A percentile compares a stretch with the other conserved stretches of the same genome.
These are phyloP conservation scores for Lithobates pipiens DNA, from an alignment of 2,797 vertebrate genomes.

Conservation along the genomic window DNA sequence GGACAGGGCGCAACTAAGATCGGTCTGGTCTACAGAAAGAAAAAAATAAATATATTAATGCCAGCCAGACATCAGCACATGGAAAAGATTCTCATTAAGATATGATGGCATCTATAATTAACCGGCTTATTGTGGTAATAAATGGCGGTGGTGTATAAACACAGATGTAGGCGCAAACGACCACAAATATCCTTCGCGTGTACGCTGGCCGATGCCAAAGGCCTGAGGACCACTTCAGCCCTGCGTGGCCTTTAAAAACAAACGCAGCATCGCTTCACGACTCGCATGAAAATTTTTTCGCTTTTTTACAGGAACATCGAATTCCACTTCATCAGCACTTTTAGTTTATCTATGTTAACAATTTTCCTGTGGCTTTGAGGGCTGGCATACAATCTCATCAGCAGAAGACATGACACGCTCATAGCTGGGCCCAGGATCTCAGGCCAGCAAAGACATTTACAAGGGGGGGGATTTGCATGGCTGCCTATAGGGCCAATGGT, in stretches of 20 bases:
- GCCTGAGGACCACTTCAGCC: constrained; percentile 2
- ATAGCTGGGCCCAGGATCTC: neutral
- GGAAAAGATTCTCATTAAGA: constrained; percentile 28
- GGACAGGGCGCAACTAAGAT: neutral
- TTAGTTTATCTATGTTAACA: constrained; percentile 29
- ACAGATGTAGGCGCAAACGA: constrained; percentile 10
- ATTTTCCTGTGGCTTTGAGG: constrained; percentile 34
- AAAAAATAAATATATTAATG: neutral
- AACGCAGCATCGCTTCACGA: constrained; percentile 1
- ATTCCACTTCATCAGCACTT: constrained; percentile 35
- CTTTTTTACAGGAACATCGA: constrained; percentile 25
- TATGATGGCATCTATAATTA: constrained; percentile 52
- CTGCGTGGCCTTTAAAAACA: neutral
- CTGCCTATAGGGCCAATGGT: neutral
- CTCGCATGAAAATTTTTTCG: constrained; percentile 1
- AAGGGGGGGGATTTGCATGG: too few species aligned
- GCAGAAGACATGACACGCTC: neutral
- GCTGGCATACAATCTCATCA: constrained; percentile 25
- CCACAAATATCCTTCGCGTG: constrained; percentile 10
- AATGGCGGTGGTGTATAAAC: constrained; percentile 30
- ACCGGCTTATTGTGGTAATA: neutral
- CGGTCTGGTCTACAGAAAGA: neutral
- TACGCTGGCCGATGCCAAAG: neutral
- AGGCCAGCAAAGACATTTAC: neutral
- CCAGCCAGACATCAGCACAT: neutral